Conservation (phyloP, 2,797 vertebrate genomes). For the Amazona ochrocephala region DNA sequence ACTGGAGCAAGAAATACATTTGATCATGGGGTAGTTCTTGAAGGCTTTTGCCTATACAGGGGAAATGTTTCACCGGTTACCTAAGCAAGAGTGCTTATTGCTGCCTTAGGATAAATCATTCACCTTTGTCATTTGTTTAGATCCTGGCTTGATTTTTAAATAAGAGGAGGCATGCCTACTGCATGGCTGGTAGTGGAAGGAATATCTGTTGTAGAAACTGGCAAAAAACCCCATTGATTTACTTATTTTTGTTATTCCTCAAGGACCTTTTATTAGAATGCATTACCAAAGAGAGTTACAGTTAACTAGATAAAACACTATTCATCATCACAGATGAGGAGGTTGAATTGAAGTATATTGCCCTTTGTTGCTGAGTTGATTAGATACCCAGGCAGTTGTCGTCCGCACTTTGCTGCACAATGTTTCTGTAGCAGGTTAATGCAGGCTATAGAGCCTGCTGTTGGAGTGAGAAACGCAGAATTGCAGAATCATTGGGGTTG, state of each 20-base stretch:
- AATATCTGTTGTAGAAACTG: not conserved
- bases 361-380: not conserved
- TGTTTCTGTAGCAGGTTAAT: not conserved
- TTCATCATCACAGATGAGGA: not conserved
- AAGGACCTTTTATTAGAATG: not conserved
- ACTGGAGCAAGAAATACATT: not conserved
- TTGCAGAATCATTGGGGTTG: not conserved
- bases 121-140: not conserved
- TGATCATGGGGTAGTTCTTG: not conserved
- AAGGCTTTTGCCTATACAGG: not conserved
- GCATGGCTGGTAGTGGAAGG: not conserved
- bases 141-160: not conserved
- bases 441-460: not conserved
- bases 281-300: not conserved
- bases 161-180: not conserved
- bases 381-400: not conserved
- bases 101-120: not conserved
- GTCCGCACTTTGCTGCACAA: accelerated
- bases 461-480: not conserved
- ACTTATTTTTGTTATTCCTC: not conserved
- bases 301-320: not conserved
- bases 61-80: not conserved
- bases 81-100: not conserved
- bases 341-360: not conserved
- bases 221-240: not conserved